These are phyloP conservation scores for Oxyura jamaicensis DNA, from an alignment of 2,113 vertebrate species.

Conservation along the genomic window DNA sequence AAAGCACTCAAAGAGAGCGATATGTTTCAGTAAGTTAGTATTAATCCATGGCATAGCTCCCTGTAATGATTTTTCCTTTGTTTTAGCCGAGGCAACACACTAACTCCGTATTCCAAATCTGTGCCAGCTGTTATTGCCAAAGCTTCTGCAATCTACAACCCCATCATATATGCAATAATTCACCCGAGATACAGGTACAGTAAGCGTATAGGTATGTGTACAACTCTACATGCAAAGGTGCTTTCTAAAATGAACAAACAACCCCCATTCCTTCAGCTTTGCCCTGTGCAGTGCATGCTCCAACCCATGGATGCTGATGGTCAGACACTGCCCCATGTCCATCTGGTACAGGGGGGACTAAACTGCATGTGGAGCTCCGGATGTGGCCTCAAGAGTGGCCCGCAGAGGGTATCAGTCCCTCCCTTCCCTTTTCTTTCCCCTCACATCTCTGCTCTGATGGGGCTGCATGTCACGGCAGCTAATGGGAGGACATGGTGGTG, in stretches of 20 bases:
- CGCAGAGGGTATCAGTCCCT: background rate
- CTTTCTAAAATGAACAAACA: background rate
- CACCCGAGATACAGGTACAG: conserved; percentile 79
- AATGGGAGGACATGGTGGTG: background rate
- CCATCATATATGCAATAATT: conserved; percentile 79
- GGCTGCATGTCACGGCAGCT: rapidly evolving
- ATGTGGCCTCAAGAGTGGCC: background rate
- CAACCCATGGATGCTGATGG: too few species aligned
- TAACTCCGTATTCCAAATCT: conserved; percentile 77
- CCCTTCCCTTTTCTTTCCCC: background rate
- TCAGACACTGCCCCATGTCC: rapidly evolving
- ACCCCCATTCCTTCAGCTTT: background rate
- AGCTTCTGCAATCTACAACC: conserved; percentile 78
- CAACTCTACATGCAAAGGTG: background rate
- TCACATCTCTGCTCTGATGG: background rate
- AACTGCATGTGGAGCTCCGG: background rate
- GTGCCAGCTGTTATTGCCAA: conserved; percentile 78
- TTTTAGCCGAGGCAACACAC: conserved; percentile 62
- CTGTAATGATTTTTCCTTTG: conserved; percentile 25
- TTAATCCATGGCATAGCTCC: background rate
- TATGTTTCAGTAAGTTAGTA: background rate
- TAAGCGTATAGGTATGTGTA: conserved; percentile 1
- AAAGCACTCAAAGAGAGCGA: background rate
- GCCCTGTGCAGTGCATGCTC: rapidly evolving
- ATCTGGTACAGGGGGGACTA: background rate